A percentile compares a stretch with the other conserved stretches of the same genome.
phyloP scores from a whole-genome alignment of 2,888 invertebrate species.

The Elegia similella region DNA sequence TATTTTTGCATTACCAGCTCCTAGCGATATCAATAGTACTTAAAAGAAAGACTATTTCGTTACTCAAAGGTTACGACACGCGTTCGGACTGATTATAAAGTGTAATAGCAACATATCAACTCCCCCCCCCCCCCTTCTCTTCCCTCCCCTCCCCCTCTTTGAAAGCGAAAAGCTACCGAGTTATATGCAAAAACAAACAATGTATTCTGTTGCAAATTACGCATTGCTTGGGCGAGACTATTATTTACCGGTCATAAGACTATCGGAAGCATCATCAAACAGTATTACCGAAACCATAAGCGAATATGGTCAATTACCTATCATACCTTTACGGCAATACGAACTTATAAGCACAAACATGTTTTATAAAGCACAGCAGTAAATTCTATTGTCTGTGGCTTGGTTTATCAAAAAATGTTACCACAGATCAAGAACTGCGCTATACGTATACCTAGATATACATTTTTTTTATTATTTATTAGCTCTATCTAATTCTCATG shows the following conservation, averaged over 20 bases:
- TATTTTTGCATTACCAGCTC: too few relatives aligned
- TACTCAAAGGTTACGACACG: too few relatives aligned
- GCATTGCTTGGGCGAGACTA: constrained; percentile 3
- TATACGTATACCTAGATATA: constrained; percentile 50
- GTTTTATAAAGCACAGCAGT: constrained; percentile 39
- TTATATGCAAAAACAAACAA: too few relatives aligned
- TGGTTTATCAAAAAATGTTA: constrained; percentile 5
- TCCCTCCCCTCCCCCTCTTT: too few relatives aligned
- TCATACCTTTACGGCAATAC: constrained; percentile 59
- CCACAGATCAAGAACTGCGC: constrained; percentile 38
- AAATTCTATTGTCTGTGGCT: constrained; percentile 4
- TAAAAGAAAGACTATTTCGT: too few relatives aligned
- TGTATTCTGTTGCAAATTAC: too few relatives aligned
- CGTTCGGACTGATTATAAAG: too few relatives aligned
- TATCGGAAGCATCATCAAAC: constrained; percentile 60
- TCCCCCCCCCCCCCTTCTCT: too few relatives aligned
- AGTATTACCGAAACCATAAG: constrained; percentile 52
- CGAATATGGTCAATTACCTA: constrained; percentile 50
- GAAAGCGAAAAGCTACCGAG: too few relatives aligned
- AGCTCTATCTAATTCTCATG: constrained; percentile 70
- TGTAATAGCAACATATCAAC: too few relatives aligned
- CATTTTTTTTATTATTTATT: constrained; percentile 58
- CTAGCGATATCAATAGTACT: too few relatives aligned
- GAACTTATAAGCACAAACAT: constrained; percentile 62
- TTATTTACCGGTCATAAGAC: constrained; percentile 39